Conservation (phyloP, 2,888 invertebrate genomes). For the Napeogenes inachia region DNA sequence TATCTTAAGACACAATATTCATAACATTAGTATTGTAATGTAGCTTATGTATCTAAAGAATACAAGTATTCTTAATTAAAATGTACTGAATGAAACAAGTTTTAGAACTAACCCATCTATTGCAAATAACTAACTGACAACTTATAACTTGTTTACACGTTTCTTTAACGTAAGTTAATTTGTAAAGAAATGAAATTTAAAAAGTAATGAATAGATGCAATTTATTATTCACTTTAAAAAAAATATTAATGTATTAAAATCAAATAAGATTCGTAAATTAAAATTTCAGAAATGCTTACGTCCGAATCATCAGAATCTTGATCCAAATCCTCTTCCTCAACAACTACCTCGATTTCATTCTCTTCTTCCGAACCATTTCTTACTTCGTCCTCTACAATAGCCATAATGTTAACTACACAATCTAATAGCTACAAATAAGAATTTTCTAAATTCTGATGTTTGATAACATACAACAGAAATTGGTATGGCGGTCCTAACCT, state of each 20-base stretch:
- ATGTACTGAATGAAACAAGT: too few relatives aligned
- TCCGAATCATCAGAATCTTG: conserved; percentile 69
- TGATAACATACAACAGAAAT: conserved; percentile 50
- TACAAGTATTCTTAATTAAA: too few relatives aligned
- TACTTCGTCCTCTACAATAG: conserved; percentile 70
- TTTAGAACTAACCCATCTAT: too few relatives aligned
- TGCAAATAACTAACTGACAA: too few relatives aligned
- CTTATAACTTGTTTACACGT: background rate
- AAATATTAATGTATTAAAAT: background rate
- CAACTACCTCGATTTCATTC: conserved; percentile 68
- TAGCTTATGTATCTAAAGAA: too few relatives aligned
- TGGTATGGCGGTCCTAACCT: conserved; percentile 39
- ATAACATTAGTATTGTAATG: too few relatives aligned
- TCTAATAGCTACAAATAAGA: conserved; percentile 30
- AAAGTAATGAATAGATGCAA: background rate
- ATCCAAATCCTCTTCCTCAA: conserved; percentile 65
- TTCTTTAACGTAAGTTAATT: background rate
- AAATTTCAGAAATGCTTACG: conserved; percentile 43
- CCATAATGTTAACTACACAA: conserved; percentile 51
- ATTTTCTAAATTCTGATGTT: conserved; percentile 39
- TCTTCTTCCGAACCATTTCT: conserved; percentile 70
- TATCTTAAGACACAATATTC: too few relatives aligned
- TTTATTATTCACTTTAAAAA: conserved; percentile 8
- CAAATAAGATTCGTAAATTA: conserved; percentile 11
- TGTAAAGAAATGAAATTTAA: background rate